A percentile compares a stretch with the other conserved stretches of the same genome.
These are phyloP conservation scores for Diaperis boleti DNA, from an alignment of 2,888 invertebrate genomes.

Conservation along the genomic window DNA sequence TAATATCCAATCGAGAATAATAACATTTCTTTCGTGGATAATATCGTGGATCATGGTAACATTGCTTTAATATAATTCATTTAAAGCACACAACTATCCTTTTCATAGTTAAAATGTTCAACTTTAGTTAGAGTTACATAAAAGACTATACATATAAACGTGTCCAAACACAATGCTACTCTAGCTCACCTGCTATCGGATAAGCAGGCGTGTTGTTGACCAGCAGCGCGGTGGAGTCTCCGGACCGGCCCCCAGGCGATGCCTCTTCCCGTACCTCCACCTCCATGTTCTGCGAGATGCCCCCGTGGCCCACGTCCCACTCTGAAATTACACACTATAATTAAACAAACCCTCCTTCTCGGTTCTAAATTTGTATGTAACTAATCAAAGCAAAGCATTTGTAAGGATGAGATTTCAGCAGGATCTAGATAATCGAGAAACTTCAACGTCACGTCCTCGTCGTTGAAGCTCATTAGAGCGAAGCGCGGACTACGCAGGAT, in stretches of 20 bases:
- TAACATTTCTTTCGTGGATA: no score
- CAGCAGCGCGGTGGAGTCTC: slow-evolving; percentile 60
- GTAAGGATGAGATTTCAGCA: background rate
- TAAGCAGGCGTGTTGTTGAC: slow-evolving; percentile 62
- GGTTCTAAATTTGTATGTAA: background rate
- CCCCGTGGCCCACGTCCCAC: slow-evolving; percentile 65
- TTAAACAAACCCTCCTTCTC: background rate
- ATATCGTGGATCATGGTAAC: no score
- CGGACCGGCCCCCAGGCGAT: slow-evolving; percentile 48
- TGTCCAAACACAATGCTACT: no score
- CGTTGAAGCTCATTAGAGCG: slow-evolving; percentile 8
- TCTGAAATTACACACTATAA: slow-evolving; percentile 53
- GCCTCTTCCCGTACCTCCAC: slow-evolving; percentile 64
- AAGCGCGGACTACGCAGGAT: background rate
- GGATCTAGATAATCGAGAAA: slow-evolving; percentile 5
- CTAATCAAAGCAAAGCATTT: slow-evolving; percentile 6
- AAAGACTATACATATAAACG: no score
- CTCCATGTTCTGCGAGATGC: slow-evolving; percentile 64
- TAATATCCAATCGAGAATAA: no score
- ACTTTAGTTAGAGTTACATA: no score
- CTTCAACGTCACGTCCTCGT: slow-evolving; percentile 8
- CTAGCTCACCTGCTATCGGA: slow-evolving; percentile 56
- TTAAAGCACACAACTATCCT: no score
- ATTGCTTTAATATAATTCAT: no score
- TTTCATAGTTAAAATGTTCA: no score